Conservation (phyloP, 2,113 vertebrate genomes). For the Solenodon paradoxus region DNA sequence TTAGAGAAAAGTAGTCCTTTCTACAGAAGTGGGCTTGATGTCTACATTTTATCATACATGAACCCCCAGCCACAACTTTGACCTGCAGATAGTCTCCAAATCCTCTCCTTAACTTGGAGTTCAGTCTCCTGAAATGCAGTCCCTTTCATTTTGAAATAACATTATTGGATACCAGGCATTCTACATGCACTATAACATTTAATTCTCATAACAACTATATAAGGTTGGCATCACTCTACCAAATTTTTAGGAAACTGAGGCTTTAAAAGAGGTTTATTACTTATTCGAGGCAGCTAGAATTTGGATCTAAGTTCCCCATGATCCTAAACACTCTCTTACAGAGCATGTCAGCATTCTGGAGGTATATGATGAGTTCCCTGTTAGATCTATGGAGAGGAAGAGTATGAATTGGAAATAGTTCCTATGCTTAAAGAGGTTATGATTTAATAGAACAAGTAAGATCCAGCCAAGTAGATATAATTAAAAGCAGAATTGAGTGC, state of each 20-base stretch:
- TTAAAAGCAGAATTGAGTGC: background rate
- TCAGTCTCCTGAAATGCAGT: background rate
- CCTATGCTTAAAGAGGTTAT: background rate
- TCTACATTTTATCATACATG: background rate
- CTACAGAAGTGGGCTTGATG: background rate
- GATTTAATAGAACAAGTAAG: background rate
- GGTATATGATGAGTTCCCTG: background rate
- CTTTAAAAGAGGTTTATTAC: background rate
- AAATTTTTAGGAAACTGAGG: background rate
- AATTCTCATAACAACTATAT: background rate
- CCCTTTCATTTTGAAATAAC: background rate
- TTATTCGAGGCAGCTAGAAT: background rate
- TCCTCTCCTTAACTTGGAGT: background rate
- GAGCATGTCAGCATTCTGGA: background rate
- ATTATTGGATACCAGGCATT: background rate
- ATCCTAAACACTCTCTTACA: background rate
- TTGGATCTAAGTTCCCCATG: background rate
- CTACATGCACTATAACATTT: background rate
- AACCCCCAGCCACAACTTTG: background rate
- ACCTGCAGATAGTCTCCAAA: background rate
- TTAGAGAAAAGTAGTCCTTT: background rate
- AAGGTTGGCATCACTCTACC: background rate
- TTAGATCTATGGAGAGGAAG: background rate
- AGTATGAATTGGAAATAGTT: background rate
- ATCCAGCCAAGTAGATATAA: background rate